phyloP scores from a whole-genome alignment of 37 sponge, comb jelly and placozoan genomes.

The Hexactinellida sp. region DNA sequence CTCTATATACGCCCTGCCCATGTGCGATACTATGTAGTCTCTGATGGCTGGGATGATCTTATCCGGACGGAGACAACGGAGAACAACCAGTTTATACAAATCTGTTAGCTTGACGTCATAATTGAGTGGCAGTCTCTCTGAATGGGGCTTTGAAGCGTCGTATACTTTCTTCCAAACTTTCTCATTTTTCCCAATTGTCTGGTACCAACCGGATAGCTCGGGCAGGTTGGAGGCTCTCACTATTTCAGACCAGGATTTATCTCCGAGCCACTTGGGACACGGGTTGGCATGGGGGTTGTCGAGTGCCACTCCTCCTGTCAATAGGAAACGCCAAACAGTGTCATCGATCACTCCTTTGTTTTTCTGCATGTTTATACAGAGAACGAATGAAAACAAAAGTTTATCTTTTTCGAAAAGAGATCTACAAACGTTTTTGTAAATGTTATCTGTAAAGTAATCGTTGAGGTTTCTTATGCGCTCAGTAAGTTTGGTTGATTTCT shows the following conservation, averaged over 20 bases:
- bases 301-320: slow-evolving; percentile 97
- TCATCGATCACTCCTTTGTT: slow-evolving; percentile 70
- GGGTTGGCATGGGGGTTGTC: slow-evolving; percentile 98
- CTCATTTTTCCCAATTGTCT: slow-evolving; percentile 35
- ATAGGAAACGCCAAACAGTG: slow-evolving; percentile 82
- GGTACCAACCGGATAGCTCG: slow-evolving; percentile 48
- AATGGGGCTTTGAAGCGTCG: slow-evolving; percentile 73
- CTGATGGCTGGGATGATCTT: slow-evolving; percentile 83
- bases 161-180: slow-evolving; percentile 81
- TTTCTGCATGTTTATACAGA: slow-evolving; percentile 76
- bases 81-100: slow-evolving; percentile 64
- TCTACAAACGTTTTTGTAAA: slow-evolving; percentile 94
- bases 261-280: slow-evolving; percentile 83
- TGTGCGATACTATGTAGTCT: slow-evolving; percentile 70
- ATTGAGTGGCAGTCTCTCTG: slow-evolving; percentile 46
- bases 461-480: slow-evolving; percentile 77
- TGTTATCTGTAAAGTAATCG: slow-evolving; percentile 89
- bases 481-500: slow-evolving; percentile 52
- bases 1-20: slow-evolving; percentile 85
- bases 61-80: slow-evolving; percentile 85
- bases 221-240: slow-evolving; percentile 78
- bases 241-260: slow-evolving; percentile 98
- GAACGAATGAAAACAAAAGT: slow-evolving; percentile 81
- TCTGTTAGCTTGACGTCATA: slow-evolving; percentile 66
- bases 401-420: slow-evolving; percentile 99